Evolutionary conservation across 2,888 invertebrate species (phyloP).

Genomic region (Xestia ashworthii): DNA sequence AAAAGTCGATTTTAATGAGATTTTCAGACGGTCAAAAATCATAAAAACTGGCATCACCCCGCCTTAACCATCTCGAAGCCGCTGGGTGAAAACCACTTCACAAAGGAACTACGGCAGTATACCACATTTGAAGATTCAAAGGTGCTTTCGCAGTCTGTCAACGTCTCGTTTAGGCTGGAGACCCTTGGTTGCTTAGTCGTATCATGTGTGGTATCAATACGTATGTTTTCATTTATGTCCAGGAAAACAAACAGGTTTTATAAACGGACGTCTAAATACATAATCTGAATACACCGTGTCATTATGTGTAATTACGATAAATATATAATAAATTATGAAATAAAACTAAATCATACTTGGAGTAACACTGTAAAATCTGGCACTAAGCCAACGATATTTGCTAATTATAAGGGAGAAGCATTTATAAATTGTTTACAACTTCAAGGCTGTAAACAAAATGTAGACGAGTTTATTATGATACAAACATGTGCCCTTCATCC

Average conservation of each 20-base stretch:
- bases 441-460: neutral
- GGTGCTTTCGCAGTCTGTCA: neutral
- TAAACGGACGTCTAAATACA: neutral
- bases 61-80: neutral
- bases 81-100: neutral
- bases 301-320: neutral
- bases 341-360: constrained; percentile 6
- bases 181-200: neutral
- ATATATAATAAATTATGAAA: constrained; percentile 7
- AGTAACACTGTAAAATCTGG: constrained; percentile 19
- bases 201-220: neutral
- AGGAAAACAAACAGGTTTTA: neutral
- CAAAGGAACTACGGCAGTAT: neutral
- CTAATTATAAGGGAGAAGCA: constrained; percentile 18
- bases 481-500: neutral
- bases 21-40: no score
- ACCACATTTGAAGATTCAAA: neutral
- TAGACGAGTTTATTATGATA: neutral
- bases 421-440: constrained; percentile 15
- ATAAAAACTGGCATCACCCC: no score
- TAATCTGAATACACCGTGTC: neutral
- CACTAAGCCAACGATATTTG: constrained; percentile 34
- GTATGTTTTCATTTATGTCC: neutral
- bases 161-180: neutral
- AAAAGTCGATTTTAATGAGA: no score